Percentiles rank a stretch among this genome's conserved stretches.
Conservation (phyloP, 2,888 invertebrate genomes). For the Orthosia gothica region DNA sequence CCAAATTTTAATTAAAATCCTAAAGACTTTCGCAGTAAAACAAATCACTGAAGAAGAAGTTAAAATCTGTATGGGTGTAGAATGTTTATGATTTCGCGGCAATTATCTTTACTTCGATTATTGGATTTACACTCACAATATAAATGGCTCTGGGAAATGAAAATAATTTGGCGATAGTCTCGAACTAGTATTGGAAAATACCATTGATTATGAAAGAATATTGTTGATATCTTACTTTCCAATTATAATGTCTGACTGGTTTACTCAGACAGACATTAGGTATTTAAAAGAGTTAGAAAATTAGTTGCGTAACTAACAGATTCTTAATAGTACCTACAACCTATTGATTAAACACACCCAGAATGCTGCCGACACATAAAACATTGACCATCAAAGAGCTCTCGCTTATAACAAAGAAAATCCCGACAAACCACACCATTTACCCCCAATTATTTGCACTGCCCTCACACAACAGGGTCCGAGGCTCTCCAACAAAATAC, state of each 20-base stretch:
- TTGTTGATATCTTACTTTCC: too few relatives aligned
- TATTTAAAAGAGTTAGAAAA: neutral
- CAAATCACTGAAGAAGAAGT: conserved; percentile 2
- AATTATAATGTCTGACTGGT: too few relatives aligned
- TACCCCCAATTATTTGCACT: conserved; percentile 53
- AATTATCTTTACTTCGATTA: conserved; percentile 12
- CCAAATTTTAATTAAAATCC: conserved; percentile 55
- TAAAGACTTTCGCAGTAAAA: conserved; percentile 7
- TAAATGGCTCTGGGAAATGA: neutral
- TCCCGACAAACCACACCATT: conserved; percentile 20
- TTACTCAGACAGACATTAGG: too few relatives aligned
- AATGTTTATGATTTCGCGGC: neutral
- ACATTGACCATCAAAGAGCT: conserved; percentile 19
- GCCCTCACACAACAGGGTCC: conserved; percentile 31
- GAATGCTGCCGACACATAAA: neutral
- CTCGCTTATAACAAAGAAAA: conserved; percentile 29
- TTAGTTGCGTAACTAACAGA: neutral
- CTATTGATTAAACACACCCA: neutral
- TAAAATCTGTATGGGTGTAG: neutral
- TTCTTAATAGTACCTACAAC: neutral
- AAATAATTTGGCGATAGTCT: neutral
- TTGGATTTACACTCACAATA: conserved; percentile 1
- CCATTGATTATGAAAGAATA: neutral
- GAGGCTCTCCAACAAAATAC: conserved; percentile 46
- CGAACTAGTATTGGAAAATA: neutral